phyloP scores from a whole-genome alignment of 2,113 vertebrate species.

The Bostrychus sinensis region DNA sequence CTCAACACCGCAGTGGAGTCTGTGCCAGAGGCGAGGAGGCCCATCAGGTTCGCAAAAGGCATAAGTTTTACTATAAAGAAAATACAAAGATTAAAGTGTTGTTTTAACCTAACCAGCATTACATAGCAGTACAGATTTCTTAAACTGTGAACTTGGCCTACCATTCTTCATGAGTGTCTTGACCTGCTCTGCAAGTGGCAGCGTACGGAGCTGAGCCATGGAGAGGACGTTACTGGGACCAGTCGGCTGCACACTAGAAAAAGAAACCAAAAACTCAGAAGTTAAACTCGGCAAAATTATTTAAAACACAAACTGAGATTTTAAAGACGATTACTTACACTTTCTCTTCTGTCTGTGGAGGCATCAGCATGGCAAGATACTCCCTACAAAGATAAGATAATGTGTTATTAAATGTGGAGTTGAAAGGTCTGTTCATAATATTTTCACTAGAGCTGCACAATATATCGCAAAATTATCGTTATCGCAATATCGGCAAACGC shows the following conservation, averaged over 20 bases:
- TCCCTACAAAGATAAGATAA: conserved; percentile 76
- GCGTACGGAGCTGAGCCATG: conserved; percentile 95
- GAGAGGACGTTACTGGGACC: conserved; percentile 96
- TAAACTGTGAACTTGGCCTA: conserved; percentile 51
- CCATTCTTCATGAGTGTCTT: conserved; percentile 98
- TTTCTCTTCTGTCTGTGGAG: conserved; percentile 89
- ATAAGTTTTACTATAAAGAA: conserved; percentile 90
- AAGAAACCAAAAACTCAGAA: background rate
- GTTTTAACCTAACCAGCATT: no score
- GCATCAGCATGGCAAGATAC: conserved; percentile 97
- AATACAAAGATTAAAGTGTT: background rate
- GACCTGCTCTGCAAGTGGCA: conserved; percentile 94
- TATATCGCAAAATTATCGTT: no score
- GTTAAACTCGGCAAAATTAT: background rate
- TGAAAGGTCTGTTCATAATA: no score
- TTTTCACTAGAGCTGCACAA: no score
- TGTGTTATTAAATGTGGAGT: background rate
- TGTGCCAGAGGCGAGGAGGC: conserved; percentile 87
- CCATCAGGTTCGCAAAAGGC: conserved; percentile 96
- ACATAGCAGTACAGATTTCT: background rate
- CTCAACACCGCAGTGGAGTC: conserved; percentile 91
- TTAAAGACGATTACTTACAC: conserved; percentile 80
- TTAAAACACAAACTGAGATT: background rate
- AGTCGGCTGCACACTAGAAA: conserved; percentile 83
- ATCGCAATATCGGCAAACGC: no score